Evolutionary conservation across 2,888 invertebrate species (phyloP).

Genomic region (Chymomyza procnemis): DNA sequence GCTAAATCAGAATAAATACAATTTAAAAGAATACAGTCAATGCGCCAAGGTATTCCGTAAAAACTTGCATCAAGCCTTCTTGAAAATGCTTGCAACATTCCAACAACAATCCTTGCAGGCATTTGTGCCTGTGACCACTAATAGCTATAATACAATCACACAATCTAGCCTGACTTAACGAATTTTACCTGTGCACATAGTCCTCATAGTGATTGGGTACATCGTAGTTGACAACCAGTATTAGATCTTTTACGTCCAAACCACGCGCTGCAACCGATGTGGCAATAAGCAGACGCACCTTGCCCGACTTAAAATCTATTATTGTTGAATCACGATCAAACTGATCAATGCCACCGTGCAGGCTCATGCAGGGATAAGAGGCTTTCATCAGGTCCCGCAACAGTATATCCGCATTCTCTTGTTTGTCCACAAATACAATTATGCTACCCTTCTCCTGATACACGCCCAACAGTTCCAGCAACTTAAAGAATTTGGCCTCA

Average conservation of each 20-base stretch:
- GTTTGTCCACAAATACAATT: conserved; percentile 98
- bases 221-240: conserved; percentile 98
- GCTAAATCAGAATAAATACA: no score
- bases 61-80: no score
- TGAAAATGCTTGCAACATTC: no score
- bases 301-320: conserved; percentile 96
- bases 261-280: conserved; percentile 99
- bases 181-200: conserved; percentile 91
- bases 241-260: conserved; percentile 98
- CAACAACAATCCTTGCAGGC: no score
- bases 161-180: no score
- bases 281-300: conserved; percentile 94
- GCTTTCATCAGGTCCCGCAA: conserved; percentile 97
- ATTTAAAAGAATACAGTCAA: no score
- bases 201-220: conserved; percentile 99
- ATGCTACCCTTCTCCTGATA: conserved; percentile 95
- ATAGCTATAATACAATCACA: no score
- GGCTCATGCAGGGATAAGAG: conserved; percentile 96
- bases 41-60: no score
- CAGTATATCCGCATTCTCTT: conserved; percentile 96
- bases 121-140: no score
- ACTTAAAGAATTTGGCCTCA: conserved; percentile 97
- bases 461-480: conserved; percentile 96
- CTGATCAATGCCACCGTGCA: conserved; percentile 99
- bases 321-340: conserved; percentile 99